A percentile compares a stretch with the other conserved stretches of the same genome.
These are phyloP conservation scores for Biston betularia DNA, from an alignment of 2,888 invertebrate species.

Conservation along the genomic window DNA sequence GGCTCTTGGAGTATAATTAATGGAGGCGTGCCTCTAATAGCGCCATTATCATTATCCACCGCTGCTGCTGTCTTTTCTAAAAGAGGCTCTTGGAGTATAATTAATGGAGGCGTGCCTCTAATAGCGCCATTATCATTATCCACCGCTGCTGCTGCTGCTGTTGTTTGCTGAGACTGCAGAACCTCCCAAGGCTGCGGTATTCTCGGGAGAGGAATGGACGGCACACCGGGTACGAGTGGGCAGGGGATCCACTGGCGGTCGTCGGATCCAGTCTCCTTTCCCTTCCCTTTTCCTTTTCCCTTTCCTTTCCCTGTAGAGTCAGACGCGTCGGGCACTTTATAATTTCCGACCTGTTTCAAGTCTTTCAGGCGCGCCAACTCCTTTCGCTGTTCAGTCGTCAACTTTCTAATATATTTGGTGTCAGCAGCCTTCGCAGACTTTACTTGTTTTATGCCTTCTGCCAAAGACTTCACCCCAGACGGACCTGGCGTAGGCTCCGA, in stretches of 20 bases:
- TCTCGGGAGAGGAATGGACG: conserved; percentile 23
- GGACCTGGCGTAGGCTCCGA: conserved; percentile 21
- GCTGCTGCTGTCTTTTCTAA: no score
- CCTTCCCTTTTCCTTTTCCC: conserved; percentile 24
- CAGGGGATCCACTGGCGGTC: conserved; percentile 18
- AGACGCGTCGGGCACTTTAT: conserved; percentile 2
- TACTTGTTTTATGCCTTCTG: conserved; percentile 5
- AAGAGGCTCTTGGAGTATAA: no score
- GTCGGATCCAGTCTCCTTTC: conserved; percentile 5
- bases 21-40: no score
- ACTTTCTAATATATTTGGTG: conserved; percentile 10
- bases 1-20: no score
- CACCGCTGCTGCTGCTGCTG: background rate
- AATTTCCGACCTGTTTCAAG: conserved; percentile 14
- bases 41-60: no score
- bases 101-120: no score
- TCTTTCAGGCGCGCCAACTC: conserved; percentile 8
- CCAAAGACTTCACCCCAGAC: conserved; percentile 12
- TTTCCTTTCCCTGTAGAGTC: conserved; percentile 13
- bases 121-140: background rate
- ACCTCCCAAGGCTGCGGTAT: conserved; percentile 28
- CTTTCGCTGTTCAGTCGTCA: conserved; percentile 5
- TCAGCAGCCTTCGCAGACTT: conserved; percentile 13
- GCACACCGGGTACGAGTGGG: conserved; percentile 27
- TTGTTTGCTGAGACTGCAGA: background rate